Base-by-base conservation (phyloP, 2,113 vertebrate genomes). In the Proteles cristata region DNA sequence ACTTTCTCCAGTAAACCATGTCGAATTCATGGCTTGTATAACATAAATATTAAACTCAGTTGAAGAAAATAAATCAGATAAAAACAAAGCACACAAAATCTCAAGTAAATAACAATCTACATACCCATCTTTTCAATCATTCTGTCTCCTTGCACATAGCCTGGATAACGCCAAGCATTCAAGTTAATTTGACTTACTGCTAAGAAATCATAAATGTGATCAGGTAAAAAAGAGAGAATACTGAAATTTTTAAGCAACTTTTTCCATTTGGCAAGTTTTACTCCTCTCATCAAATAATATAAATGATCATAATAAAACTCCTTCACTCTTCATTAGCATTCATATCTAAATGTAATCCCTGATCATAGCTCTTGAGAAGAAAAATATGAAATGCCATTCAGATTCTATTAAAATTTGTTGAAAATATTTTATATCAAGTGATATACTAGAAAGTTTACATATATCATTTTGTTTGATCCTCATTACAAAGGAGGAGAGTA, bases 11-110 rank as follows among this genome's bases (percentile, higher is more conserved):
- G 19, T 39, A 90, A 77, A 39, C 21, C 4, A 85, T 63, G 6
- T 53, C 2, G 21, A 28, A 85, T 53, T 90, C 28, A 53, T 65
- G 63, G 21, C 43, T 94, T 73, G 1, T 45, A 31, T 33, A 45
- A 55, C 45, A 80, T 84, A 79, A 93, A 93, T 80, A 68, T 84
- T 79, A 85, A 84, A 79, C 28, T 84, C 26, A 79, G n/a, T 50
- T 71, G 19, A 50, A 58, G 28, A 88, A 69, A 77, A 53, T 69
- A 31, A 96, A 71, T 33, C 65, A 53, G 48, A 81, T 80, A 66
- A 94, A 90, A 93, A 63, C 11, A 85, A 53, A 84, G 1, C 43
- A 71, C 33, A 50, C 17, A 79, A 35, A 85, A 65, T 23, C 3
- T 53, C 26, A 90, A 93, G 55, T 65, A 83, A 58, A 77, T 76